Evolutionary conservation across 2,797 vertebrate species (phyloP), one percentile per base, ranked within the genome.

Genomic region (Periophthalmus magnuspinnatus): DNA sequence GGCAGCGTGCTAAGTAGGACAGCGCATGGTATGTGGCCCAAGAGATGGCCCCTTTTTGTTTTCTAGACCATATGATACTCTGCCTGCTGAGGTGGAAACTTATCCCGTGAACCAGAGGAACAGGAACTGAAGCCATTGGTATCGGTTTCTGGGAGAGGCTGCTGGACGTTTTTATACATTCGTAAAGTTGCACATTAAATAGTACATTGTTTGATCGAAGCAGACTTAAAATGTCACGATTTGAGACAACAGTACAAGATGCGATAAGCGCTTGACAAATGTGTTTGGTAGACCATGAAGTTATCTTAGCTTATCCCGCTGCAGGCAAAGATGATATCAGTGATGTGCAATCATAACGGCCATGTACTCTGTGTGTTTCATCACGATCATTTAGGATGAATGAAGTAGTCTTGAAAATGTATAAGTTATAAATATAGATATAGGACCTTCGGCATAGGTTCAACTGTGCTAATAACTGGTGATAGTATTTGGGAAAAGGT

Each of bases 41-140:
- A 17, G 70, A 84, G 81, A 79, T 79, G 85, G 84, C 81, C 87
- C 81, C 85, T 89, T 90, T 90, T 86, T 91, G 86, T 90, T 85
- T 63, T 80, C 83, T 76, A 77, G 36, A 86, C 81, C 88, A 88
- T 88, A 83, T 83, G 90, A 92, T 82, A 91, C 87, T 84, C 77
- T 72, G 85, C 70, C 84, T 1, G 81, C 76, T 82, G 84, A 89
- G 87, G 83, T 89, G 89, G 87, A 91, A 91, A 88, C 79, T 16
- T 83, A 80, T 41, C 76, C 78, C 72, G 76, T 70, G 60, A 82
- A 74, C 65, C 68, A 65, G 71, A 80, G 79, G 68, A 75, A 69
- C n/a, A 55, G 79, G 73, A 91, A 77, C 79, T 41, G 58, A 75
- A 78, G 77, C 82, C 76, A 68, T 54, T 1, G 5, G 77, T 86